Percentiles rank a stretch among this genome's conserved stretches.
These are phyloP conservation scores for Argyra leucocephala DNA, from an alignment of 2,888 invertebrate species.

Conservation along the genomic window DNA sequence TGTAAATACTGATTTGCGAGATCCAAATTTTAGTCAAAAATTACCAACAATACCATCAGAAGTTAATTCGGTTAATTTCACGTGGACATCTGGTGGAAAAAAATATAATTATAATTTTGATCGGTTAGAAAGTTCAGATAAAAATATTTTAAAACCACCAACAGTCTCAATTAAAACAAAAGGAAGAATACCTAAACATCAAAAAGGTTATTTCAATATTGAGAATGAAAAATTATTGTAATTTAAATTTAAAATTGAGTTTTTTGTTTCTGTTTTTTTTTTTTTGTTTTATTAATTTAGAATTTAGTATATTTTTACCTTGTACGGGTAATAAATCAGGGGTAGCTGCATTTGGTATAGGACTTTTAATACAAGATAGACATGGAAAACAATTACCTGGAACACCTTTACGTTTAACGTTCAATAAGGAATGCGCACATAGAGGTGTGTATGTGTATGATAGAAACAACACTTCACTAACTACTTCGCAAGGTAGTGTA, in stretches of 20 bases:
- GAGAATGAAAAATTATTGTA: too few relatives aligned
- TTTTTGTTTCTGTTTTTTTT: neutral
- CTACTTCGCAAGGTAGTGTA: constrained; percentile 45
- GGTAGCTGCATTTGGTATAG: constrained; percentile 77
- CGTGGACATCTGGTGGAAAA: constrained; percentile 73
- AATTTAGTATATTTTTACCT: constrained; percentile 78
- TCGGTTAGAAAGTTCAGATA: constrained; percentile 72
- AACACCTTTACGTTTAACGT: constrained; percentile 74
- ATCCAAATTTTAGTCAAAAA: constrained; percentile 82
- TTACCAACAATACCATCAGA: constrained; percentile 86
- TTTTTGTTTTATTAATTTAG: constrained; percentile 41
- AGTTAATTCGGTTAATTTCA: constrained; percentile 82
- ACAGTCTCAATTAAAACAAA: constrained; percentile 75
- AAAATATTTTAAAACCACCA: constrained; percentile 75
- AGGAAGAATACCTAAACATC: constrained; percentile 74
- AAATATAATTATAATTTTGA: constrained; percentile 82
- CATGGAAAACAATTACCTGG: constrained; percentile 72
- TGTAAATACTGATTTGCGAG: constrained; percentile 75
- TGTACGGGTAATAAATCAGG: constrained; percentile 83
- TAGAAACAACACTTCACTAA: constrained; percentile 42
- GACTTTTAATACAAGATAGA: constrained; percentile 70
- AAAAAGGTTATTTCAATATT: constrained; percentile 60
- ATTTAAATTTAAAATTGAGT: neutral
- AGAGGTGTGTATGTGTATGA: constrained; percentile 79
- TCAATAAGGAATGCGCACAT: constrained; percentile 88